Evolutionary conservation across 2,113 vertebrate species (phyloP).

Genomic region (Hiodon alosoides): DNA sequence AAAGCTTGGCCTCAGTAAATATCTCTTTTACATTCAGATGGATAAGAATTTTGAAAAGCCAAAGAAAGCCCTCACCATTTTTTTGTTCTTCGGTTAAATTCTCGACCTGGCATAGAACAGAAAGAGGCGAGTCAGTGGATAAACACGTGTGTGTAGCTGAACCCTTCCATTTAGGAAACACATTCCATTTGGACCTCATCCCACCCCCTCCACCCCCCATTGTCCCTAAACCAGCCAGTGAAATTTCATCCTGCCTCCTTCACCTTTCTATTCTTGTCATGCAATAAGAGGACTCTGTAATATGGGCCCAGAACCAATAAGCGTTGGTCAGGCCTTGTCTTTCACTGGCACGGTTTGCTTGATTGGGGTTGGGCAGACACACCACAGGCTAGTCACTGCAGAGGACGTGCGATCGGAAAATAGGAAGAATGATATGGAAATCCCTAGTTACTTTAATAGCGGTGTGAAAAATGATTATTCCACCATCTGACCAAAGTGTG

Average conservation of each 20-base stretch:
- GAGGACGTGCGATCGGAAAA: no score
- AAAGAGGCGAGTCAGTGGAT: slow-evolving; percentile 10
- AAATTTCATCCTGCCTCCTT: slow-evolving; percentile 27
- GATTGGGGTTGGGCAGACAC: slow-evolving; percentile 36
- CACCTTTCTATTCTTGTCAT: slow-evolving; percentile 28
- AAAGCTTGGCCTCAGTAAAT: no score
- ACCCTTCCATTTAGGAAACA: neutral
- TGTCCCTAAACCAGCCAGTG: neutral
- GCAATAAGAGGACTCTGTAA: neutral
- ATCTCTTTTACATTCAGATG: no score
- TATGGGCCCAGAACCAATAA: neutral
- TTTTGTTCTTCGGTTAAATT: slow-evolving; percentile 72
- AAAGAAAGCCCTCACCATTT: slow-evolving; percentile 56
- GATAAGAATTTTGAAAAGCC: no score
- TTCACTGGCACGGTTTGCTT: slow-evolving; percentile 36
- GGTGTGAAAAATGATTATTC: no score
- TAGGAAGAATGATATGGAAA: neutral
- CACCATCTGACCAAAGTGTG: no score
- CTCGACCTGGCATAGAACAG: slow-evolving; percentile 55
- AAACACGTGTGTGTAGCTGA: no score
- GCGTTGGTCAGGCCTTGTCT: slow-evolving; percentile 32
- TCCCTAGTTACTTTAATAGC: no score
- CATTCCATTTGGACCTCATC: neutral
- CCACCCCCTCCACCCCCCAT: neutral
- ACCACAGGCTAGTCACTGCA: slow-evolving; percentile 5